Percentiles rank a stretch among this genome's conserved stretches.
Evolutionary conservation across 2,888 invertebrate species (phyloP).

Genomic region (Volucella inflata): DNA sequence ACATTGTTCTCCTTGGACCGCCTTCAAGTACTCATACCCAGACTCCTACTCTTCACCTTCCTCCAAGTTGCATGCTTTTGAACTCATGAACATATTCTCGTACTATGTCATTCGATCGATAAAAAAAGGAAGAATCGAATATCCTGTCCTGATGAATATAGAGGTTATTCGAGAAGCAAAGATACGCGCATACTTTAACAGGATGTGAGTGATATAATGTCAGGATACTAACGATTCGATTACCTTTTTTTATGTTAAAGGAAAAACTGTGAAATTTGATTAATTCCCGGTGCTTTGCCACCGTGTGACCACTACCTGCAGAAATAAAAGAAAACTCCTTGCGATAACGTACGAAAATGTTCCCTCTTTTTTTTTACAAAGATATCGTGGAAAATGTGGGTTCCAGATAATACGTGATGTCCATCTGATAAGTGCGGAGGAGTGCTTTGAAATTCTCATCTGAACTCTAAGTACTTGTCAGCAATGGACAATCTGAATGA

Average conservation of each 20-base stretch:
- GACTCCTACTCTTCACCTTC: neutral
- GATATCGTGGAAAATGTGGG: conserved; percentile 35
- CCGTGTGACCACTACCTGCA: conserved; percentile 70
- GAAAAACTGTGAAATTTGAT: conserved; percentile 74
- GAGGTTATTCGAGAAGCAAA: conserved; percentile 61
- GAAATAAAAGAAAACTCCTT: conserved; percentile 10
- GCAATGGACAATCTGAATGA: conserved; percentile 18
- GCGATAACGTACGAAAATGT: conserved; percentile 26
- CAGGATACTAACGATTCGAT: conserved; percentile 73
- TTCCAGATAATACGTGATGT: conserved; percentile 67
- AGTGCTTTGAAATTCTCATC: conserved; percentile 53
- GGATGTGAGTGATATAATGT: conserved; percentile 73
- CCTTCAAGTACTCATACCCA: conserved; percentile 48
- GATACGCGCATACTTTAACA: conserved; percentile 31
- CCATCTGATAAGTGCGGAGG: conserved; percentile 66
- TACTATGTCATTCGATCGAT: conserved; percentile 64
- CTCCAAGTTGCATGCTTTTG: neutral
- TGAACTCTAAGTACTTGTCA: conserved; percentile 1
- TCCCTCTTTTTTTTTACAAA: neutral
- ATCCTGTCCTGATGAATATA: conserved; percentile 54
- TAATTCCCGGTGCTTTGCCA: conserved; percentile 52
- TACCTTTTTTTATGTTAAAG: conserved; percentile 53
- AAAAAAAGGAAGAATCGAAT: conserved; percentile 66
- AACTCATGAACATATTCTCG: neutral
- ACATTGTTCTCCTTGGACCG: conserved; percentile 68